Evolutionary conservation across 2,888 invertebrate species (phyloP).

Genomic region (Campaea margaritaria): DNA sequence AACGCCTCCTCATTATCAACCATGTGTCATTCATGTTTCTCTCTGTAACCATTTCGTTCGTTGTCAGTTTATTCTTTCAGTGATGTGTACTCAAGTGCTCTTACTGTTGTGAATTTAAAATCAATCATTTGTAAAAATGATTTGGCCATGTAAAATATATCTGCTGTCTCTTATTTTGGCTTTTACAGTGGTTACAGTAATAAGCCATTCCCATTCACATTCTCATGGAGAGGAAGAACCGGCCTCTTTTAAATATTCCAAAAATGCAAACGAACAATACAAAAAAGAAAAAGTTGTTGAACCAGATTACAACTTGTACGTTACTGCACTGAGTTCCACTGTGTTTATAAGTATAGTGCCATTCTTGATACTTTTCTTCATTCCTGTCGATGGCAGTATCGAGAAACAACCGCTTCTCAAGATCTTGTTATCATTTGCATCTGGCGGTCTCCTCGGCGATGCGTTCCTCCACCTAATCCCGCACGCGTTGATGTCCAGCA

Average conservation of each 20-base stretch:
- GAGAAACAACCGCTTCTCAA: slow-evolving; percentile 95
- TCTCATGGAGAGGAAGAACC: slow-evolving; percentile 85
- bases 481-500: slow-evolving; percentile 89
- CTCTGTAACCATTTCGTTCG: neutral
- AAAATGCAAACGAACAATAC: slow-evolving; percentile 82
- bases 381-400: slow-evolving; percentile 94
- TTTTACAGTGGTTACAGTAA: slow-evolving; percentile 48
- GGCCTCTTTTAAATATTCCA: slow-evolving; percentile 92
- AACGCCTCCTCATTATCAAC: neutral
- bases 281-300: slow-evolving; percentile 71
- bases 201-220: slow-evolving; percentile 77
- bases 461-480: slow-evolving; percentile 99
- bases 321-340: slow-evolving; percentile 95
- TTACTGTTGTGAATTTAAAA: slow-evolving; percentile 7
- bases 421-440: slow-evolving; percentile 96
- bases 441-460: slow-evolving; percentile 98
- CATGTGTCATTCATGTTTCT: slow-evolving; percentile 5
- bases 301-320: slow-evolving; percentile 86
- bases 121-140: slow-evolving; percentile 44
- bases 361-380: slow-evolving; percentile 95
- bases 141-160: slow-evolving; percentile 47
- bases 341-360: slow-evolving; percentile 97
- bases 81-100: slow-evolving; percentile 19
- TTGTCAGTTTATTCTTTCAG: slow-evolving; percentile 9
- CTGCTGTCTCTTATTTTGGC: slow-evolving; percentile 50